Evolutionary conservation across 2,888 invertebrate genomes (phyloP), one percentile per base, ranked within the genome.

Genomic region (Melinaea menophilus): DNA sequence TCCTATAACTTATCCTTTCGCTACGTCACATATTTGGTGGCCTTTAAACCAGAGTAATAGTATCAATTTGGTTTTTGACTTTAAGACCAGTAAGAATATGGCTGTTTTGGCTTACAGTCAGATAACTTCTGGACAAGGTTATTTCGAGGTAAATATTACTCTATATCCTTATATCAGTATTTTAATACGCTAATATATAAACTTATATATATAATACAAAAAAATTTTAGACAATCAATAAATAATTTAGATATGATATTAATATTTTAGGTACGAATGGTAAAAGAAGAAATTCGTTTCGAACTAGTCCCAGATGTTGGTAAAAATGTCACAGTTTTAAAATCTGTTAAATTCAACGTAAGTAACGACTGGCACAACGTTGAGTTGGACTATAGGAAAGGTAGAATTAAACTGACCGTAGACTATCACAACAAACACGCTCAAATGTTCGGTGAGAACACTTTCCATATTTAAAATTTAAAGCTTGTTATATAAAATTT

Each of bases 21-120:
- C 96, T 65, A 95, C 96, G 59, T 96, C 97, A 68, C 96, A 97
- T 85, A 95, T 97, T 81, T 95, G 96, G 95, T 97, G 96, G 95
- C 95, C 95, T 57, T 93, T 95, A 80, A 93, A 94, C 81, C 93
- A 93, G 75, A 94, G 92, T 47, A 93, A 95, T 72, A 94, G 93
- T 74, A 91, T 97, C 70, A 94, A 94, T 82, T 89, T 97, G 72
- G 94, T 94, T 81, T 96, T 97, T 85, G 95, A 96, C 85, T 97
- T 97, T 86, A 97, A 96, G 86, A 96, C 95, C 64, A 95, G 94
- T 76, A 94, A 95, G 75, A 94, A 94, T 71, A 93, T 95, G 86
- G 97, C 96, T 41, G 95, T 97, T 56, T 88, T 97, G 72, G 97
- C 97, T 61, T 96, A 96, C 65, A 96, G 96, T 77, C 95, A 95